Evolutionary conservation across 2,888 invertebrate genomes (phyloP).

Genomic region (Leptinotarsa juncta): DNA sequence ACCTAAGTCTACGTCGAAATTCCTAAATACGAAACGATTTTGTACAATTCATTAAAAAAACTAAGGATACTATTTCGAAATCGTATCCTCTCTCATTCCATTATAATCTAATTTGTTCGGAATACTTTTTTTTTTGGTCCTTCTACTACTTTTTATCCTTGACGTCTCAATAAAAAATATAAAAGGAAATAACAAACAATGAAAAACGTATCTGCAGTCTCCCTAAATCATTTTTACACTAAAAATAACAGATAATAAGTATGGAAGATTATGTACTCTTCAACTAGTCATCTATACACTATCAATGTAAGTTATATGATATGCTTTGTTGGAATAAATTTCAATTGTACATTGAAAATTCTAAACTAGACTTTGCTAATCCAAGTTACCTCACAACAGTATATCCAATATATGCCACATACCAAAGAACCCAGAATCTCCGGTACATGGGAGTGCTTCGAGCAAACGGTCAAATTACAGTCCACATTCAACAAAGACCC

Average conservation of each 20-base stretch:
- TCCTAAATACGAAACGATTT: background rate
- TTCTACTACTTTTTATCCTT: background rate
- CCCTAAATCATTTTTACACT: background rate
- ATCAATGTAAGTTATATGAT: background rate
- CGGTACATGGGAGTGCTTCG: background rate
- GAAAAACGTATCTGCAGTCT: background rate
- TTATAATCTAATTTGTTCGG: conserved; percentile 6
- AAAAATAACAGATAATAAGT: background rate
- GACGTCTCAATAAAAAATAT: background rate
- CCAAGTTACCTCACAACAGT: background rate
- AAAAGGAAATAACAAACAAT: background rate
- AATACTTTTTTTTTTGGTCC: conserved; percentile 5
- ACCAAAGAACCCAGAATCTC: background rate
- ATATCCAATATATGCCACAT: background rate
- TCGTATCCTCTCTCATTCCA: background rate
- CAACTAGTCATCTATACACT: background rate
- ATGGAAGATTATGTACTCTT: too few relatives aligned
- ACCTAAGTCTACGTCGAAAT: background rate
- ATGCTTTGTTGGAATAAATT: conserved; percentile 10
- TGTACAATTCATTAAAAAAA: background rate
- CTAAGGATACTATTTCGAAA: background rate
- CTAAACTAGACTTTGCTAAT: background rate
- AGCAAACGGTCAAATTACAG: background rate
- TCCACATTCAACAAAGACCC: background rate
- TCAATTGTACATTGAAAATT: background rate